Percentiles rank a stretch among this genome's conserved stretches.
These are phyloP conservation scores for Parthenolecanium corni DNA, from an alignment of 2,888 invertebrate species.

Conservation along the genomic window DNA sequence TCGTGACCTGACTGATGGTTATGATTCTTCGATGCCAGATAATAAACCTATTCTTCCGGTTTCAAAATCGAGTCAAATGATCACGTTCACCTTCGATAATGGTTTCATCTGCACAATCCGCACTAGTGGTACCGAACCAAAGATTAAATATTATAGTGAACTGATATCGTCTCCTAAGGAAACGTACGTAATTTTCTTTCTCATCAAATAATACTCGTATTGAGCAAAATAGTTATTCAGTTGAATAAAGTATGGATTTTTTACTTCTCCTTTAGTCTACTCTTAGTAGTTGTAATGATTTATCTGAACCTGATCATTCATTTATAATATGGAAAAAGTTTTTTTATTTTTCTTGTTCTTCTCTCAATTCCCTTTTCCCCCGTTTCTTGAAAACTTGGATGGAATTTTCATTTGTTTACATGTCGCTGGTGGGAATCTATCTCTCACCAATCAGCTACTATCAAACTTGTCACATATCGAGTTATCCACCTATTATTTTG, in stretches of 20 bases:
- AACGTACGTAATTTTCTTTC: slow-evolving; percentile 9
- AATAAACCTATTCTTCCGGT: slow-evolving; percentile 57
- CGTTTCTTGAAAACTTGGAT: too few relatives aligned
- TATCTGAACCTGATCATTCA: too few relatives aligned
- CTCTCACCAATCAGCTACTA: too few relatives aligned
- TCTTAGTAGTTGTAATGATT: too few relatives aligned
- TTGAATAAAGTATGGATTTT: neutral
- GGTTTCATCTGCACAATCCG: slow-evolving; percentile 78
- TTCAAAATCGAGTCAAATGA: slow-evolving; percentile 69
- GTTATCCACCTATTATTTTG: too few relatives aligned
- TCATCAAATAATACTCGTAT: neutral
- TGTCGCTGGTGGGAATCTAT: too few relatives aligned
- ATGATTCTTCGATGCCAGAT: slow-evolving; percentile 59
- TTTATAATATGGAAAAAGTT: too few relatives aligned
- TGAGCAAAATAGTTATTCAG: neutral
- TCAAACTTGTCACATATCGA: too few relatives aligned
- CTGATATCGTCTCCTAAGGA: slow-evolving; percentile 52
- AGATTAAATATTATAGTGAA: slow-evolving; percentile 97
- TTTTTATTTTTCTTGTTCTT: too few relatives aligned
- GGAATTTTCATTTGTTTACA: too few relatives aligned
- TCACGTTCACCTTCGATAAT: slow-evolving; percentile 81
- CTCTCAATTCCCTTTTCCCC: too few relatives aligned
- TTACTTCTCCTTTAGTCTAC: too few relatives aligned
- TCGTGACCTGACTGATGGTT: slow-evolving; percentile 80
- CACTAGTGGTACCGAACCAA: slow-evolving; percentile 97